Base-by-base conservation (phyloP, 1,140 invertebrate species). In the Aporrectodea caliginosa region DNA sequence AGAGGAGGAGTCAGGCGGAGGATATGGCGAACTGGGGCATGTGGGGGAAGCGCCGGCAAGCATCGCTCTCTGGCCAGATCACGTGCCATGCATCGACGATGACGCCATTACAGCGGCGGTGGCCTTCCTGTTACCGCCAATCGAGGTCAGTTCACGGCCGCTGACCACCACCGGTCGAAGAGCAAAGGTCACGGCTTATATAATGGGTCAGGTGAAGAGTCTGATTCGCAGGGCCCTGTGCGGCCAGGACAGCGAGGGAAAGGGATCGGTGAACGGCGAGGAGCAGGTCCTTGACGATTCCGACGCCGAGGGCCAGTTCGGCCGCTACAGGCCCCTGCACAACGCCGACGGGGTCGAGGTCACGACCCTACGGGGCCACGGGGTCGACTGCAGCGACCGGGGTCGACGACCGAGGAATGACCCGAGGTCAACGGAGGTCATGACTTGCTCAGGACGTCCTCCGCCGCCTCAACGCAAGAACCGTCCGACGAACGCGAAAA, bases 201-300 rank as follows among this genome's bases (percentile, higher is more conserved):
- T 32, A 70, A 79, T 79, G 78, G 78, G 78, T 22, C 78, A 79
- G 73, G 16, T 74, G 16, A 79, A 79, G 73, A 74, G 71, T 71
- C 43, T 74, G 78, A 70, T 79, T 16, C 32, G 58, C 31, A 43
- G 30, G 16, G 72, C 78, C 27, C 31, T 79, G 34, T 79, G 78
- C 58, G 75, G 75, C 16, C 75, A 69, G 29, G 75, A 77, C 43
- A 35, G 71, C 34, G 58, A 43, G 1, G 78, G 34, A 16, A 68
- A 73, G 6, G 73, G 2, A 75, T 58, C 70, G 29, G 35, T 71
- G 14, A 70, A 70, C 1, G n/a, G 27, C 31, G 29, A 58, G 34
- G 32, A 31, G 14, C 30, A 31, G 1, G 78, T 75, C 71, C 34
- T 30, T 29, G 78, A 73, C 12, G 78, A 79, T 2, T 79, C 71